Percentiles rank a stretch among this genome's conserved stretches.
Conservation (phyloP, 2,113 vertebrate species). For the Myanophis thanlyinensis region DNA sequence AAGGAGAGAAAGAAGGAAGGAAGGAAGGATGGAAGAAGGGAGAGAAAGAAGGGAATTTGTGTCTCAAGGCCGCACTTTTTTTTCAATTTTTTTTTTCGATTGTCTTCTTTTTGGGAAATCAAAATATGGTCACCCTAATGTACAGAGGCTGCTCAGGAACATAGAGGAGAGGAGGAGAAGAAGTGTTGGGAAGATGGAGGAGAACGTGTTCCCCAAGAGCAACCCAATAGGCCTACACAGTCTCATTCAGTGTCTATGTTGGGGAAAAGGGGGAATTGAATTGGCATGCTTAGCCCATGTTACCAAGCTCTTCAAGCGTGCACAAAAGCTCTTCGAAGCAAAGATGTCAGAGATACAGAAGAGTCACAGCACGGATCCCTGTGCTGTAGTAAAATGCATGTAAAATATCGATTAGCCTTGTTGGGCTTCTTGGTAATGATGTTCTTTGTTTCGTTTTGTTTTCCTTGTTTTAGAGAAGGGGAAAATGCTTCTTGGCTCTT, state of each 20-base stretch:
- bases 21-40: too few relatives aligned
- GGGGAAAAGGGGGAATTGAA: neutral
- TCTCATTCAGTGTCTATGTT: neutral
- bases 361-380: constrained; percentile 4
- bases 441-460: neutral
- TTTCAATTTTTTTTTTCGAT: too few relatives aligned
- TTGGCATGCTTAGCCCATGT: neutral
- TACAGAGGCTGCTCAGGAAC: neutral
- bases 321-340: neutral
- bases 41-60: too few relatives aligned
- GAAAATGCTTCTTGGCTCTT: neutral
- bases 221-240: neutral
- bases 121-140: too few relatives aligned
- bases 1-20: too few relatives aligned
- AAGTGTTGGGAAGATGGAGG: neutral
- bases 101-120: too few relatives aligned
- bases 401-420: constrained; percentile 7
- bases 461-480: neutral
- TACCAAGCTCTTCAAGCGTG: neutral
- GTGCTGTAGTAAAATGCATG: neutral
- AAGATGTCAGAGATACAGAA: constrained; percentile 14
- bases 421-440: neutral
- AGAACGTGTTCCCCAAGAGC: neutral
- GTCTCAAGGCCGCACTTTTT: too few relatives aligned
- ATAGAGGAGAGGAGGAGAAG: neutral